phyloP scores from a whole-genome alignment of 2,888 invertebrate species.

The Dryococelus australis region DNA sequence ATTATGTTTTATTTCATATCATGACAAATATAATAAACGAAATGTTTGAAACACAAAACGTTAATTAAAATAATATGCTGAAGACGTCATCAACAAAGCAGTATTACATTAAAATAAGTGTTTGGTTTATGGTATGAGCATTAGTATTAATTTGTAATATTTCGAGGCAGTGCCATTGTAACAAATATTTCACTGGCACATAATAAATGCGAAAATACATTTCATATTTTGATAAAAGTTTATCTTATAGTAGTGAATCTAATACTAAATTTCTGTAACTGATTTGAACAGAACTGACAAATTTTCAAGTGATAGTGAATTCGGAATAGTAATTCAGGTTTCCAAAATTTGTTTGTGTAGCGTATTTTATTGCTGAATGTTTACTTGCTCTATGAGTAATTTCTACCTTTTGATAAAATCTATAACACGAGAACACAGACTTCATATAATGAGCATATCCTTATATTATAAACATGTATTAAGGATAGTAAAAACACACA shows the following conservation, averaged over 20 bases:
- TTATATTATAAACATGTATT: background rate
- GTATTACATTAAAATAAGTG: background rate
- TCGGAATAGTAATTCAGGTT: too few relatives aligned
- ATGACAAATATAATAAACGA: too few relatives aligned
- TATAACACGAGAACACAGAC: background rate
- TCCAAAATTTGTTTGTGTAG: background rate
- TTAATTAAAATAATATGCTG: background rate
- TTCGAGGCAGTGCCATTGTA: background rate
- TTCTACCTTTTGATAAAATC: background rate
- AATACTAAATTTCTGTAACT: too few relatives aligned
- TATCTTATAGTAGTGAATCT: too few relatives aligned
- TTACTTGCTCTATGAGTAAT: background rate
- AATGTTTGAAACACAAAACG: background rate
- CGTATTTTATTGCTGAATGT: constrained; percentile 8
- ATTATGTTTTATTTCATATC: too few relatives aligned
- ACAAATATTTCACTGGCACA: background rate
- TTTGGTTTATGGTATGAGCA: background rate
- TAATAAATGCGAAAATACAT: background rate
- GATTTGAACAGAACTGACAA: too few relatives aligned
- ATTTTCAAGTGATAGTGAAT: too few relatives aligned
- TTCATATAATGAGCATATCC: background rate
- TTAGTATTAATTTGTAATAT: background rate
- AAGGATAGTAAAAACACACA: background rate
- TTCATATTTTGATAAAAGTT: background rate
- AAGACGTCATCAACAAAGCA: background rate